A percentile compares a stretch with the other conserved stretches of the same genome.
phyloP scores from a whole-genome alignment of 2,888 invertebrate genomes.

The Apotomis capreana region DNA sequence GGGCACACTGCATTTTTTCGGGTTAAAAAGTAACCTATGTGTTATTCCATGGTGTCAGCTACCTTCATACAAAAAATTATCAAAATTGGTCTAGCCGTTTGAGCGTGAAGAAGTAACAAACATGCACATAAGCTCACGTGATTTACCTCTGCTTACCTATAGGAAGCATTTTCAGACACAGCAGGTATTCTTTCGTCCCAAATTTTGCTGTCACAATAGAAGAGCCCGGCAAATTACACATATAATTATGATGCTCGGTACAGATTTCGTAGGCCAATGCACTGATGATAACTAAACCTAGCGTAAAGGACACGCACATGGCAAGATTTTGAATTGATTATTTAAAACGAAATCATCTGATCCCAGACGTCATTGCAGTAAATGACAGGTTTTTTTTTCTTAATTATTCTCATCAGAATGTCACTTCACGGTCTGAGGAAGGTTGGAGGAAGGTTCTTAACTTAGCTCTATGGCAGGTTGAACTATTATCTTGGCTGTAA shows the following conservation, averaged over 20 bases:
- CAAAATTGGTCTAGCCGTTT: no score
- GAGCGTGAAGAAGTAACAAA: no score
- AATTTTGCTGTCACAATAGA: conserved; percentile 63
- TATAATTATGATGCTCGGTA: conserved; percentile 1
- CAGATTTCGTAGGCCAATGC: conserved; percentile 1
- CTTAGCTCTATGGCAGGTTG: no score
- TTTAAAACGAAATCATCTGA: not conserved
- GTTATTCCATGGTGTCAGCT: no score
- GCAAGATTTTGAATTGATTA: conserved; percentile 18
- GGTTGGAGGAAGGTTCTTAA: no score
- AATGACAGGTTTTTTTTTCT: conserved; percentile 3
- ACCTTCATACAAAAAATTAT: no score
- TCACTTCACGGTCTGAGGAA: no score
- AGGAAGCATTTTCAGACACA: conserved; percentile 62
- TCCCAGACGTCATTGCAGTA: not conserved
- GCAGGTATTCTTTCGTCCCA: conserved; percentile 60
- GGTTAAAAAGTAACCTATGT: no score
- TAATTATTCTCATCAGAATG: no score
- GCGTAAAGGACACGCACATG: conserved; percentile 3
- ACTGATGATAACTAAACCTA: not conserved
- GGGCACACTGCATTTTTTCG: no score
- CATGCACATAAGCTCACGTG: not conserved
- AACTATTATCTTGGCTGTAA: no score
- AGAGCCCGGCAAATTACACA: conserved; percentile 56
- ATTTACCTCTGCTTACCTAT: conserved; percentile 53